Base-by-base conservation (phyloP, 2,797 vertebrate species). In the Botia kubotai region DNA sequence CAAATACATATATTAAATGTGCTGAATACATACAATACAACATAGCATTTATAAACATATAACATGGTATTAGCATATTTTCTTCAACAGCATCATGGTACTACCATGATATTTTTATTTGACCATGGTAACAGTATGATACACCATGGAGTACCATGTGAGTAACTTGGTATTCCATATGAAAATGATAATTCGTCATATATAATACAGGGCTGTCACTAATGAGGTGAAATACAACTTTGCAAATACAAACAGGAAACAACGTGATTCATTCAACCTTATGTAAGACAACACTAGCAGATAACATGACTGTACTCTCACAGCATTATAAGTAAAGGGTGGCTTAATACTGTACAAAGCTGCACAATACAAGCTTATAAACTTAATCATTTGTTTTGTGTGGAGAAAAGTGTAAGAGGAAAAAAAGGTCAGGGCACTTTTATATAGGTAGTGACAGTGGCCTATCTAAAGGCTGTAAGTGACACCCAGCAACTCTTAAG, bases 391-490 rank as follows among this genome's bases (percentile, higher is more conserved):
- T 26, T 53, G 13, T 11, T 19, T 33, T 50, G 39, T 16, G 19
- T 36, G 7, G 36, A 48, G 21, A 7, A 3, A 19, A 60, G 52
- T 62, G 81, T 71, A 46, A 71, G 72, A 62, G 63, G 79, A 72
- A 83, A 72, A 62, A 53, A 77, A 79, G 55, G 80, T 83, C 78
- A 53, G 52, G 17, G 71, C 63, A 79, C 74, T 82, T 79, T 76
- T 79, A 86, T 80, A 92, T 90, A 85, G 79, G 78, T 69, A 85
- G 77, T 90, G 92, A 93, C 90, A 92, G 85, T 67, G 70, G 85
- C 83, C 86, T 85, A 66, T 87, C 90, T 86, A 73, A 76, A 86
- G 91, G 88, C 86, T 55, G 85, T 80, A 79, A 87, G 70, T 77
- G 26, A 87, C 71, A 88, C 86, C 81, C 83, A 73, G 84, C 87